A percentile compares a stretch with the other conserved stretches of the same genome.
These are phyloP conservation scores for Rhinophrynus dorsalis DNA, from an alignment of 2,797 vertebrate genomes.

Conservation along the genomic window DNA sequence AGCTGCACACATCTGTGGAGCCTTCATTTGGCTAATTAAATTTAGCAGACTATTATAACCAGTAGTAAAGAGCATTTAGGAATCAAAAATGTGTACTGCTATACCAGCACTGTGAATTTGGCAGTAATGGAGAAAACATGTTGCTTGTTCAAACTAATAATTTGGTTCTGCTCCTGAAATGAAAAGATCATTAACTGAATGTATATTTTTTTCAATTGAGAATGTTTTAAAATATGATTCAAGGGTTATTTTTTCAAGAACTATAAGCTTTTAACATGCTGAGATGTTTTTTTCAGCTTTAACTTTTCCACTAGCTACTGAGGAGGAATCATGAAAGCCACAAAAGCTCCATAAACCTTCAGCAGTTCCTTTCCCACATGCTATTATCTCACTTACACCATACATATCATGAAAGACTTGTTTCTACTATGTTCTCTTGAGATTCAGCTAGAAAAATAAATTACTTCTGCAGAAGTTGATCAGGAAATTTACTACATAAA, in stretches of 20 bases:
- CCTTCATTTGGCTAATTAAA: too few relatives aligned
- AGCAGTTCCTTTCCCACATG: slow-evolving; percentile 48
- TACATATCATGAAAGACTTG: slow-evolving; percentile 50
- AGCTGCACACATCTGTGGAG: too few relatives aligned
- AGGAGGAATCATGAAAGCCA: slow-evolving; percentile 60
- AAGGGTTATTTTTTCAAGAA: background rate
- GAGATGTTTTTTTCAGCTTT: slow-evolving; percentile 8
- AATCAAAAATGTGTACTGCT: too few relatives aligned
- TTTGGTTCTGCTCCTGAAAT: background rate
- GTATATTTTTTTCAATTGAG: background rate
- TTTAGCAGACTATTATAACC: too few relatives aligned
- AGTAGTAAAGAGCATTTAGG: too few relatives aligned
- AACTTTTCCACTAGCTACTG: slow-evolving; percentile 61
- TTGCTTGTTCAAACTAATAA: background rate
- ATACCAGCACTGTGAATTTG: background rate
- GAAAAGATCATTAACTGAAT: background rate
- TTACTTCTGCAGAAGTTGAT: slow-evolving; percentile 3
- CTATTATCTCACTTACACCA: slow-evolving; percentile 52
- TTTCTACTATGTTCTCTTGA: slow-evolving; percentile 50
- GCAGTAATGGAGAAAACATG: background rate
- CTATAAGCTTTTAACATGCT: background rate
- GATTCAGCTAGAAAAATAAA: slow-evolving; percentile 24
- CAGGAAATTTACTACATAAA: slow-evolving; percentile 18
- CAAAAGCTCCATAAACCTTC: slow-evolving; percentile 47
- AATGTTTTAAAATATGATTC: too few relatives aligned